Evolutionary conservation across 1,140 invertebrate species (phyloP).

Genomic region (Nephotettix cincticeps): DNA sequence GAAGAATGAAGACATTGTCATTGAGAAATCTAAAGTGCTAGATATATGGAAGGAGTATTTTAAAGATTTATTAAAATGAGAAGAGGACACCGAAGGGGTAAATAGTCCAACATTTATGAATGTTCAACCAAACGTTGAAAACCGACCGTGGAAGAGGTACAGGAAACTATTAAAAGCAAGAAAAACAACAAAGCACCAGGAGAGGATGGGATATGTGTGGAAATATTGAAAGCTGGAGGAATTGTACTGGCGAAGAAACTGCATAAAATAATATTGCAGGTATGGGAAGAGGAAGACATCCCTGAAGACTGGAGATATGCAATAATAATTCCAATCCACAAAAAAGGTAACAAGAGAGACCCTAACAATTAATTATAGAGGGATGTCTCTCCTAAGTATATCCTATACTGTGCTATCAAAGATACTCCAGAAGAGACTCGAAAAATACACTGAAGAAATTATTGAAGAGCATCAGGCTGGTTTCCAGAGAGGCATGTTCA

Average conservation of each 20-base stretch:
- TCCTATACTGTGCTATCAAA: conserved; percentile 33
- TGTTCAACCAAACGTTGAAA: not conserved
- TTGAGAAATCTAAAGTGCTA: not conserved
- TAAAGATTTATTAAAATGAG: conserved; percentile 26
- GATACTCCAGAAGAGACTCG: conserved; percentile 20
- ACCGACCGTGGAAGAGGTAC: conserved; percentile 21
- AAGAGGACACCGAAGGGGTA: not conserved
- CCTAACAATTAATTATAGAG: conserved; percentile 40
- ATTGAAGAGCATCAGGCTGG: conserved; percentile 28
- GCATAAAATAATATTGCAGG: not conserved
- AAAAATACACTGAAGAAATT: conserved; percentile 16
- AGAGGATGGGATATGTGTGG: conserved; percentile 36
- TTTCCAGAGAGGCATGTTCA: conserved; percentile 26
- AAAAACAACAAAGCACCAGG: conserved; percentile 38
- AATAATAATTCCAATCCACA: conserved; percentile 36
- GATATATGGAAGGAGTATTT: conserved; percentile 28
- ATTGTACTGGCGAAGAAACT: not conserved
- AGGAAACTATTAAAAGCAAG: conserved; percentile 29
- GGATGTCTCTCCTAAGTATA: conserved; percentile 33
- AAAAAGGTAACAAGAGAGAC: conserved; percentile 39
- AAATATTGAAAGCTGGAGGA: conserved; percentile 36
- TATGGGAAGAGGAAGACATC: conserved; percentile 18
- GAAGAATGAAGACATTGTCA: not conserved
- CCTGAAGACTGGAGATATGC: too few species aligned
- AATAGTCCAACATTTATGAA: not conserved